Evolutionary conservation across 2,888 invertebrate genomes (phyloP), one percentile per base, ranked within the genome.

Genomic region (Tetramorium bicarinatum): DNA sequence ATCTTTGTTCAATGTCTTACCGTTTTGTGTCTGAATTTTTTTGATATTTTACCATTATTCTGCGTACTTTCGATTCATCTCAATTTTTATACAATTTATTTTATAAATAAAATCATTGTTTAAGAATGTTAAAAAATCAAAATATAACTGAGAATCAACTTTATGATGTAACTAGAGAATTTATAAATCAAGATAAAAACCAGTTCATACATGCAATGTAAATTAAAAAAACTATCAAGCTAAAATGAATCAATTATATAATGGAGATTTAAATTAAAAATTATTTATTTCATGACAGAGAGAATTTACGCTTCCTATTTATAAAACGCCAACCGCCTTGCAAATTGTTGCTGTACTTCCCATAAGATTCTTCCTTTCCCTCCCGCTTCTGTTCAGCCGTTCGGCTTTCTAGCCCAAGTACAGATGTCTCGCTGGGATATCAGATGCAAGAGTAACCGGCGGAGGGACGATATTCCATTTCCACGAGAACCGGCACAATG

Each of bases 381-480:
- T n/a, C 25, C 18, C 18, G 21, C 21, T 44, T 69, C 44, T 38
- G 59, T 61, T 71, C 49, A 59, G 47, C 38, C 71, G 79, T 59
- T 79, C 54, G 52, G 71, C 79, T 49, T 80, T 44, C 59, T 38
- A 71, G 18, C 47, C 72, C 9, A 61, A 72, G 72, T 80, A 72
- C 79, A 80, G 79, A 80, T 80, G 79, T 80, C 49, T 61, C 72
- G 47, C 38, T 25, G 25, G 64, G 64, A 80, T 80, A 80, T 80
- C 79, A 80, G 79, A 80, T 80, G 72, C 79, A 80, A 62, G 72
- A 75, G 76, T 44, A 64, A 75, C 81, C 67, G 75, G n/a, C 52
- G 49, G 52, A 76, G 74, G 74, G 52, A 75, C 52, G 81, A 54
- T 81, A 72, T 75, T 81, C 81, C 81, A 81, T 81, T 81, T 81